Base-by-base conservation (phyloP, 1,140 invertebrate genomes). In the Zaprionus taronus region DNA sequence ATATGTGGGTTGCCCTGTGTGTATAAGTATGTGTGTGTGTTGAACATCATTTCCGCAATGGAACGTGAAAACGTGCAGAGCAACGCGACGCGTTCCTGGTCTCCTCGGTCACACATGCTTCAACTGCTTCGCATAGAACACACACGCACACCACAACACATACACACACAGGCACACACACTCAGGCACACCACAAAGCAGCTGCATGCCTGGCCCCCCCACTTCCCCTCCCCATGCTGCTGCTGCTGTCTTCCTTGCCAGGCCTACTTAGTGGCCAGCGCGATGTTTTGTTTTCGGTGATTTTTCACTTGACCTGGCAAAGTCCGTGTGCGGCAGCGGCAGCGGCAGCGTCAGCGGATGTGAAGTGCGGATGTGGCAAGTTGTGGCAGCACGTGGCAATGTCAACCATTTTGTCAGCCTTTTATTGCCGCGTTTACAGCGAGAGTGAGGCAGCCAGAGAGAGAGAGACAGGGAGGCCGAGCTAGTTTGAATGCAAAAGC, bases 31-130 rank as follows among this genome's bases (percentile, higher is more conserved):
- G 15, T 38, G 55, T 47, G 62, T 51, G 55, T 55, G 49, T 61
- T 71, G 63, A 81, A 79, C 82, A 85, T 75, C 72, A 79, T 84
- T 81, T 85, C 79, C 79, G 82, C 82, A 79, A 57, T 70, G 81
- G 65, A 68, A 83, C 81, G 75, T 82, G 56, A 72, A 77, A 63
- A 72, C 76, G 51, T 76, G 55, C 61, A 51, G 31, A 70, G 28
- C 57, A 53, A 36, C 24, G 69, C 56, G 70, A 61, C 68, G 67
- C 41, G 28, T 31, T 28, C 34, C 53, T 41, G 60, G 12, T 34
- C 51, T 34, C 9, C 41, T 31, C n/a, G 68, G 71, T 49, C 49
- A 31, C 60, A 71, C 72, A 71, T 47, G 41, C 28, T 55, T 36
- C 44, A 49, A 58, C 38, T 63, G 38, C 69, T 26, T 28, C 44